phyloP scores from a whole-genome alignment of 2,888 invertebrate species.

The Tipula lateralis region DNA sequence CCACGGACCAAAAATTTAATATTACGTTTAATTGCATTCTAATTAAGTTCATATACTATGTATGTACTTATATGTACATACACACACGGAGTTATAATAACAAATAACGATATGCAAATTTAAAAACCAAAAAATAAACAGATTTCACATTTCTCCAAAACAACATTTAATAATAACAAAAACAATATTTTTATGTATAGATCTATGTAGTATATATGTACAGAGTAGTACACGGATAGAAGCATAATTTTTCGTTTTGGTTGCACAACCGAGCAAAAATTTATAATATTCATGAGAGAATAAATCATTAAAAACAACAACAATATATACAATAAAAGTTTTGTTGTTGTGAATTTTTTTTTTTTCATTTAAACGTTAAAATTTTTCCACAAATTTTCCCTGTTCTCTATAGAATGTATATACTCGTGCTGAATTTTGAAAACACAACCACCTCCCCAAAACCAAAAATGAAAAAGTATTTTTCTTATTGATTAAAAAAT shows the following conservation, averaged over 20 bases:
- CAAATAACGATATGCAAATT: neutral
- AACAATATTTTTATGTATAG: neutral
- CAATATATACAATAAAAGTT: neutral
- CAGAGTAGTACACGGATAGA: neutral
- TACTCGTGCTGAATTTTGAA: neutral
- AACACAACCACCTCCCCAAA: neutral
- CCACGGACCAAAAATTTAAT: neutral
- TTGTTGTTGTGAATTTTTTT: too few species aligned
- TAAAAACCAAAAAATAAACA: neutral
- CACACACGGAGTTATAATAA: neutral
- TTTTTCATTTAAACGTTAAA: neutral
- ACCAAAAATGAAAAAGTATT: neutral
- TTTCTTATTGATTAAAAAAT: neutral
- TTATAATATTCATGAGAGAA: neutral
- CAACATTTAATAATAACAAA: neutral
- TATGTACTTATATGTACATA: neutral
- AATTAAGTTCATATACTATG: neutral
- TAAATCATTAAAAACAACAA: neutral
- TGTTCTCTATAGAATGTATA: neutral
- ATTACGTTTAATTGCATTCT: neutral
- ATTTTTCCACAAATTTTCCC: neutral
- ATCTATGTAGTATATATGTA: neutral
- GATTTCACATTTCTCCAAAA: neutral
- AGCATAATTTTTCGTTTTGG: neutral
- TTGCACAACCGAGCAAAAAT: neutral